Conservation (phyloP, 2,797 vertebrate species). For the Antennarius maculatus region DNA sequence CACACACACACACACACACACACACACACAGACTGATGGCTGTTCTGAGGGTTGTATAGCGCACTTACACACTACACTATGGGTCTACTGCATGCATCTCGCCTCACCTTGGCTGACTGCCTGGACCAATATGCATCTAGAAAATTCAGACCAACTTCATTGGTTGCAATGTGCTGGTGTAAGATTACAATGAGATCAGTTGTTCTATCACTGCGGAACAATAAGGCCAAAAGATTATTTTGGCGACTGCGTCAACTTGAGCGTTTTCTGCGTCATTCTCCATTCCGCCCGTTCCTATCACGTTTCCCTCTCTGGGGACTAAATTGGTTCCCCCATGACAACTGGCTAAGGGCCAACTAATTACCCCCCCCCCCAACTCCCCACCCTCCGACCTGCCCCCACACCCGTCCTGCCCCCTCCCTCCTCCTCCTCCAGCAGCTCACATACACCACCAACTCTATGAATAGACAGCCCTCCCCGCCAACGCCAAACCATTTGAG, state of each 20-base stretch:
- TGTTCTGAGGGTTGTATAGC: constrained; percentile 35
- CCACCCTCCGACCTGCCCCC: constrained; percentile 36
- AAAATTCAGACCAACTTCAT: constrained; percentile 45
- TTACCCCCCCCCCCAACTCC: constrained; percentile 63
- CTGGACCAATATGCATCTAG: constrained; percentile 33
- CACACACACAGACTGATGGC: constrained; percentile 25
- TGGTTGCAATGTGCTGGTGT: constrained; percentile 68
- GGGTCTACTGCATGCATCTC: not conserved
- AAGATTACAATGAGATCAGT: constrained; percentile 66
- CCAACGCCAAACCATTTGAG: constrained; percentile 63
- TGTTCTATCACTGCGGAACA: constrained; percentile 69
- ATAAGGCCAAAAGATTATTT: constrained; percentile 74
- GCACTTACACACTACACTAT: not conserved
- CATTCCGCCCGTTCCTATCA: constrained; percentile 84
- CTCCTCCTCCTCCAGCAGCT: constrained; percentile 44
- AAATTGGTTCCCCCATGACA: constrained; percentile 79
- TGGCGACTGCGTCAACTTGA: constrained; percentile 85
- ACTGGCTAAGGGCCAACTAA: constrained; percentile 82
- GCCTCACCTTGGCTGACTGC: constrained; percentile 24
- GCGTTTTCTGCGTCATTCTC: constrained; percentile 88
- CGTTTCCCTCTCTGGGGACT: constrained; percentile 85
- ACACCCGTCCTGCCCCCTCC: not conserved
- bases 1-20: not conserved
- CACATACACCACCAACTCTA: constrained; percentile 62
- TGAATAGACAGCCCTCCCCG: constrained; percentile 68